Evolutionary conservation across 2,888 invertebrate genomes (phyloP), one percentile per base, ranked within the genome.

Genomic region (Euphydryas editha): DNA sequence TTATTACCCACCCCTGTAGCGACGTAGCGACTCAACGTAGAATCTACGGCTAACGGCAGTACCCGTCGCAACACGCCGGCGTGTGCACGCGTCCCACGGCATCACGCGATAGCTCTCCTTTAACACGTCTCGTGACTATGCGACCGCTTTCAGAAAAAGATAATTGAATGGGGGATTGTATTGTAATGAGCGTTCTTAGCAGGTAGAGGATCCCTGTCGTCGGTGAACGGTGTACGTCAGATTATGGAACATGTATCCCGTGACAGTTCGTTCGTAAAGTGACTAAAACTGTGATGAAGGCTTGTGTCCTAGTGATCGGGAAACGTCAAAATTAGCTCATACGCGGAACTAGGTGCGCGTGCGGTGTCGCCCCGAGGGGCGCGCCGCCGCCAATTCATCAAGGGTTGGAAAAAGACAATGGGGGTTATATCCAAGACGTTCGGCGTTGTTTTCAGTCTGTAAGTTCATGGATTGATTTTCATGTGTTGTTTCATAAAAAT

Each of bases 391-490:
- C 90, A 89, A 82, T 87, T 91, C 83, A 84, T 92, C 81, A 88
- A 90, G 81, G 92, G 92, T 76, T 91, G 88, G 91, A 90, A 90
- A 86, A 92, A 90, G 81, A 93, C 91, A 81, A 96, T 96, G 96
- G 96, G 96, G 77, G 95, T 96, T 85, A 95, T 96, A 78, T 95
- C 96, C 68, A 96, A 96, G 88, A 95, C 96, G 69, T 94, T 96
- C 77, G 95, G 96, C 88, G 95, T 96, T 84, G 94, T 96, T 84
- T 96, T 96, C 94, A 95, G 95, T 92, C 95, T 96, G 96, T 96
- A 92, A 96, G 96, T 95, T 68, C 13, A 13, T 51, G 10, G 18
- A 20, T 5, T 11, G 10, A 20, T 47, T 11, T 11, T 13, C 20
- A n/a, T n/a, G n/a, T 13, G 18, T 20, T 11, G 10, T 20, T 11